Percentiles rank a stretch among this genome's conserved stretches.
These are phyloP conservation scores for Hofmannophila pseudospretella DNA, from an alignment of 2,888 invertebrate genomes.

Conservation along the genomic window DNA sequence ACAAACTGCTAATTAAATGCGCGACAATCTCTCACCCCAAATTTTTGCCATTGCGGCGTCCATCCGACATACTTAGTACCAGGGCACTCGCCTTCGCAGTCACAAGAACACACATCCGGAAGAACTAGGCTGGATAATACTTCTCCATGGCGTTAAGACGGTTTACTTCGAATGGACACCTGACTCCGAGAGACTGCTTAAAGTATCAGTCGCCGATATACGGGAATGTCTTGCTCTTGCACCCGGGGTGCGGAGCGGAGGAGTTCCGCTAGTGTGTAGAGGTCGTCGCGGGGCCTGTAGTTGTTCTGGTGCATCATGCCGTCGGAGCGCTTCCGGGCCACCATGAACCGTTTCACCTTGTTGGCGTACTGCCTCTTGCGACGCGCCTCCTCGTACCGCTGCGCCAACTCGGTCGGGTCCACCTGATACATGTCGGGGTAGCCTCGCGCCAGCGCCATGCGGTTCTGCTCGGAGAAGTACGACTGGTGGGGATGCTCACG, in stretches of 20 bases:
- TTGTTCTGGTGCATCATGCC: constrained; percentile 59
- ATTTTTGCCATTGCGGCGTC: constrained; percentile 33
- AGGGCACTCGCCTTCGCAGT: constrained; percentile 3
- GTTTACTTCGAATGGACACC: constrained; percentile 33
- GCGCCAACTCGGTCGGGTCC: constrained; percentile 60
- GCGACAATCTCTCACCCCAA: constrained; percentile 55
- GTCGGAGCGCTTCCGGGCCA: constrained; percentile 75
- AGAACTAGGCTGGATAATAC: constrained; percentile 9
- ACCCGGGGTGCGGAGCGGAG: constrained; percentile 72
- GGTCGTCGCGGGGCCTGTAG: constrained; percentile 74
- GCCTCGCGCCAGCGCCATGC: constrained; percentile 56
- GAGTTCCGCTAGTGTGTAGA: constrained; percentile 78
- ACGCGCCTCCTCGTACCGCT: constrained; percentile 65
- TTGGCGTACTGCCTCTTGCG: constrained; percentile 70
- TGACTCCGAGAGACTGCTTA: constrained; percentile 41
- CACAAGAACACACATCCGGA: not conserved
- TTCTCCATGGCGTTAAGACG: constrained; percentile 11
- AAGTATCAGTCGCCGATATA: constrained; percentile 80
- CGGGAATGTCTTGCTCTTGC: constrained; percentile 76
- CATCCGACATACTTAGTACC: constrained; percentile 26
- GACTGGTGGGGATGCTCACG: constrained; percentile 62
- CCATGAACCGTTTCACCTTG: constrained; percentile 80
- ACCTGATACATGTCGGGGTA: constrained; percentile 66
- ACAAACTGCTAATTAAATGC: constrained; percentile 67
- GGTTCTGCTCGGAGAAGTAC: constrained; percentile 70